Evolutionary conservation across 2,888 invertebrate genomes (phyloP), one percentile per base, ranked within the genome.

Genomic region (Sinelater perroti): DNA sequence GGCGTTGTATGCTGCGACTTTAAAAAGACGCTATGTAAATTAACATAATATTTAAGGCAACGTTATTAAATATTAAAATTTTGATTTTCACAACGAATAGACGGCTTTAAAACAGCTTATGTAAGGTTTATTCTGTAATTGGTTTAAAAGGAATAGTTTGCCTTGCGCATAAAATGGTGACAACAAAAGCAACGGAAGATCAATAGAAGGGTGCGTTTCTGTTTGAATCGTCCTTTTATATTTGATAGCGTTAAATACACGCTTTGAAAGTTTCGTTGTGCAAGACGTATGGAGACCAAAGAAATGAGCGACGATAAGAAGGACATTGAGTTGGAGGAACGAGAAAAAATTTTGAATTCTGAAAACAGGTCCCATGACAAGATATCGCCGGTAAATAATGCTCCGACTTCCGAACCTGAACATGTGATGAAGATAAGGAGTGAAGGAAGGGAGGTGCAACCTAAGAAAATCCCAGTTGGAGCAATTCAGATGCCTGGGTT

Each of bases 401-500:
- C 70, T 75, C 54, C 59, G 18, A 59, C 42, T 21, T 80, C 75
- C 38, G 76, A 72, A 58, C 67, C 73, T 49, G 83, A 84, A 63
- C 80, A 79, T 44, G 83, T 78, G 56, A 80, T 83, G 4, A 85
- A 85, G 31, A 82, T 83, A 13, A 84, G 83, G 3, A 85, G 86
- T 67, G 87, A 88, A 66, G 89, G 88, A 44, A 83, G 88, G 60
- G 89, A 89, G 78, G 89, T 89, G 21, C 88, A 88, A 72, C 89
- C 89, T 56, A 90, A 88, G 75, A 91, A 90, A 75, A 91, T 91
- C 69, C 92, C 92, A 2, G 92, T 91, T 70, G 92, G 91, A 44
- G 92, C 90, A n/a, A 90, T 92, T 63, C 91, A 91, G 79, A 88
- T 92, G 86, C 92, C 92, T 2, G 91, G 91, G 10, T 92, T 91